Conservation (phyloP, 2,888 invertebrate species). For the Cerastoderma edule region DNA sequence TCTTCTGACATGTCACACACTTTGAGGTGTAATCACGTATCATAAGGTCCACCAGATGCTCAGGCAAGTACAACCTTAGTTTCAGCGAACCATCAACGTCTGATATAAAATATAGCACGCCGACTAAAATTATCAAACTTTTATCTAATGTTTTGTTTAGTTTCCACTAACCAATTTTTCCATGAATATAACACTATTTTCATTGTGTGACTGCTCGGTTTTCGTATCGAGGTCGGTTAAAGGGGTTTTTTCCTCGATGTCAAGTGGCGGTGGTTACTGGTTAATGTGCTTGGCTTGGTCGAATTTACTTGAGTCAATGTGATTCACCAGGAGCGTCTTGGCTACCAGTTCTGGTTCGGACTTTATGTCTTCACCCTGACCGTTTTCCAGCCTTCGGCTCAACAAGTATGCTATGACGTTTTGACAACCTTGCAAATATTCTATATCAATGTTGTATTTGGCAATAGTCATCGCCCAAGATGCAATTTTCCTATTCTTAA, state of each 20-base stretch:
- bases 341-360: too few relatives aligned
- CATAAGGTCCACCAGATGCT: conserved; percentile 1
- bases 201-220: conserved; percentile 5
- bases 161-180: conserved; percentile 17
- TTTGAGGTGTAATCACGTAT: conserved; percentile 14
- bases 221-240: conserved; percentile 9
- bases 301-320: conserved; percentile 9
- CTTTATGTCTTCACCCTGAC: background rate
- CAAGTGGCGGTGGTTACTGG: background rate
- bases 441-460: background rate
- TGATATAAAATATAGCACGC: conserved; percentile 21
- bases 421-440: background rate
- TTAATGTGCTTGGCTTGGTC: conserved; percentile 1
- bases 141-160: conserved; percentile 11
- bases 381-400: background rate
- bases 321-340: background rate
- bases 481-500: background rate
- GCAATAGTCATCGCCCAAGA: background rate
- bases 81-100: conserved; percentile 12
- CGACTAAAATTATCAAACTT: conserved; percentile 1
- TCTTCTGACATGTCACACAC: conserved; percentile 38
- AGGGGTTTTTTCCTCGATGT: conserved; percentile 6
- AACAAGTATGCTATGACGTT: background rate
- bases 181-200: conserved; percentile 12
- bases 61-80: conserved; percentile 10